phyloP scores from a whole-genome alignment of 2,888 invertebrate genomes.

The Hydrotaea cyrtoneurina region DNA sequence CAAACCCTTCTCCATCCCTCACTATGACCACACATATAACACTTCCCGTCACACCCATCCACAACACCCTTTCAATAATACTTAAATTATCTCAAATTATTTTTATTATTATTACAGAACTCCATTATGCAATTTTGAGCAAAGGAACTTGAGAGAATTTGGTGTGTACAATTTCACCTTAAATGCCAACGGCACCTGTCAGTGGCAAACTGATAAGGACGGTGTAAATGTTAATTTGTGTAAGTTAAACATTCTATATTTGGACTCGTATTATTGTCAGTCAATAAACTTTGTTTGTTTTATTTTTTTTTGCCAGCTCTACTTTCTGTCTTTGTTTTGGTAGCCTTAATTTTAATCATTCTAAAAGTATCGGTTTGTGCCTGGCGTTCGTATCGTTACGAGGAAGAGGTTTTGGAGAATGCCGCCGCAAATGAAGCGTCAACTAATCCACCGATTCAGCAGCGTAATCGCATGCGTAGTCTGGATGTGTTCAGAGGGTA shows the following conservation, averaged over 20 bases:
- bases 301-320: slow-evolving; percentile 69
- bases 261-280: background rate
- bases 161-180: slow-evolving; percentile 86
- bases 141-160: slow-evolving; percentile 84
- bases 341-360: slow-evolving; percentile 71
- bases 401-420: slow-evolving; percentile 68
- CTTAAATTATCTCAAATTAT: slow-evolving; percentile 31
- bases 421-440: slow-evolving; percentile 65
- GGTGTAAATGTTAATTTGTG: slow-evolving; percentile 87
- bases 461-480: slow-evolving; percentile 83
- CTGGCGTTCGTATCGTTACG: slow-evolving; percentile 73
- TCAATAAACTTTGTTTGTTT: background rate
- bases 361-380: slow-evolving; percentile 71
- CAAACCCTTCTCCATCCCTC: no score
- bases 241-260: slow-evolving; percentile 64
- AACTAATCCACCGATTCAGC: slow-evolving; percentile 37
- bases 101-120: slow-evolving; percentile 80
- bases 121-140: slow-evolving; percentile 81
- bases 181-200: slow-evolving; percentile 82
- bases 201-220: slow-evolving; percentile 83
- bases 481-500: slow-evolving; percentile 92
- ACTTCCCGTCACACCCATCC: background rate
- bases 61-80: background rate
- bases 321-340: slow-evolving; percentile 75
- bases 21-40: no score